These are phyloP conservation scores for Oreocharis arfaki DNA, from an alignment of 2,113 vertebrate genomes.

Conservation along the genomic window DNA sequence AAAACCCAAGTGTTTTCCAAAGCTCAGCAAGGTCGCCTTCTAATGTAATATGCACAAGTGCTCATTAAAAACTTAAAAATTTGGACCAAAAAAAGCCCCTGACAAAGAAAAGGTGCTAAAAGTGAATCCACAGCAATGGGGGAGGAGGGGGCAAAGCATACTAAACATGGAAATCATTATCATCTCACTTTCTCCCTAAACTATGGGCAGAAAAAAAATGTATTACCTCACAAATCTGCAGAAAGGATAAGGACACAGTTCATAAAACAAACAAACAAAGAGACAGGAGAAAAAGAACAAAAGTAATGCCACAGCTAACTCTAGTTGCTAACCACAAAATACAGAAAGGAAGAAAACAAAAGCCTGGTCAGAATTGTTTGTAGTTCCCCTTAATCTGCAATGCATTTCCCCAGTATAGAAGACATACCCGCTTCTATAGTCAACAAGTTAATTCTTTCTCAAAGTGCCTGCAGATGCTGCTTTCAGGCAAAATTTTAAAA, in stretches of 20 bases:
- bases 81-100: neutral
- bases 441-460: neutral
- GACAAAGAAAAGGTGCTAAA: neutral
- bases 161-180: neutral
- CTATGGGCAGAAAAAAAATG: neutral
- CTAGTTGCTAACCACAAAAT: neutral
- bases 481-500: neutral
- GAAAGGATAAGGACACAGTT: neutral
- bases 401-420: neutral
- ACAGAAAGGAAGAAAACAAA: neutral
- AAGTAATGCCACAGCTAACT: neutral
- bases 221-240: neutral
- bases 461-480: neutral
- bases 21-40: neutral
- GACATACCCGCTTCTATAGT: neutral
- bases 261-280: neutral
- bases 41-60: neutral
- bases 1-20: slow-evolving; percentile 9
- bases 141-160: neutral
- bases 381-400: neutral
- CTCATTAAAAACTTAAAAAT: neutral
- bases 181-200: neutral
- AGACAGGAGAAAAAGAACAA: neutral
- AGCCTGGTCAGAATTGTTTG: neutral
- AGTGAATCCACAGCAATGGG: neutral